phyloP scores from a whole-genome alignment of 2,888 invertebrate genomes.

The Cantharis rufa region DNA sequence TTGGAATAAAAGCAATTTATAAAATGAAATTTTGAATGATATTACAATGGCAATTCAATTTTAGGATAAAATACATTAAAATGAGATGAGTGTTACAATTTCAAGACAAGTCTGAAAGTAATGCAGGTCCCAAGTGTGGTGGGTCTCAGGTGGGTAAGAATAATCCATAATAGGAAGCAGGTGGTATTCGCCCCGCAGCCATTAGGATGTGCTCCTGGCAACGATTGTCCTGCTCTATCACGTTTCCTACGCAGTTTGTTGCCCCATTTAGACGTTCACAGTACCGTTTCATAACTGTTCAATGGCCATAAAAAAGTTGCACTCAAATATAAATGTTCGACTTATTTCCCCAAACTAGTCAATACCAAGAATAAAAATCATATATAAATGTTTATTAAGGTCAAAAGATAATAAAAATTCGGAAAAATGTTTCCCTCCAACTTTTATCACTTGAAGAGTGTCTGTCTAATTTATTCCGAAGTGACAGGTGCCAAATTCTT shows the following conservation, averaged over 20 bases:
- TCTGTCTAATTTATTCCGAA: background rate
- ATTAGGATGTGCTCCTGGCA: constrained; percentile 25
- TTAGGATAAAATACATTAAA: constrained; percentile 9
- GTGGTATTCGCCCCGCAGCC: constrained; percentile 22
- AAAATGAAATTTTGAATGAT: background rate
- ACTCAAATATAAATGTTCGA: constrained; percentile 19
- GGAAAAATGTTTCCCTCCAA: background rate
- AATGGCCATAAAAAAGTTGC: constrained; percentile 17
- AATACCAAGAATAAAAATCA: constrained; percentile 8
- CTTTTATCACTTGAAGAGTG: background rate
- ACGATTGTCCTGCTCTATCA: constrained; percentile 26
- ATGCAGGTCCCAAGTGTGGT: constrained; percentile 7
- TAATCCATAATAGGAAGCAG: constrained; percentile 31
- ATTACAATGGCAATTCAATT: background rate
- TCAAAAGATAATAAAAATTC: background rate
- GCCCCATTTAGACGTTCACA: constrained; percentile 23
- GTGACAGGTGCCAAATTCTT: background rate
- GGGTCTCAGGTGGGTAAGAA: constrained; percentile 25
- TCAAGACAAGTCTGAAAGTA: constrained; percentile 14
- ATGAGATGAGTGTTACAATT: constrained; percentile 13
- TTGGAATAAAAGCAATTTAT: background rate
- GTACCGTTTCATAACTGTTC: constrained; percentile 20
- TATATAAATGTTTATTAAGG: background rate
- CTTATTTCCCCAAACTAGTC: constrained; percentile 5
- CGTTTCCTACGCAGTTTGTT: constrained; percentile 23